phyloP scores from a whole-genome alignment of 2,113 vertebrate genomes.

The Alethe castanea region DNA sequence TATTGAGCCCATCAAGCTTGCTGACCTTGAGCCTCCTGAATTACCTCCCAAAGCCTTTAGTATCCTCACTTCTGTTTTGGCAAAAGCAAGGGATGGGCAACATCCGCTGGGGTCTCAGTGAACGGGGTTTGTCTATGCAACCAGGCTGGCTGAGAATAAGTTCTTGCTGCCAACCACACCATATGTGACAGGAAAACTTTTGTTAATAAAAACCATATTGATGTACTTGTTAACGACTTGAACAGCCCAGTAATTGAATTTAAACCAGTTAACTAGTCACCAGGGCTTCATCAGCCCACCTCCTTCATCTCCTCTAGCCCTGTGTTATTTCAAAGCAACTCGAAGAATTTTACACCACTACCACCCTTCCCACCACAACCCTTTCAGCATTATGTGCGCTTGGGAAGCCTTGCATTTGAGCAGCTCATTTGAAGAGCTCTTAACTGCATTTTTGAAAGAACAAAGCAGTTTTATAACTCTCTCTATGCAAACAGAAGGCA shows the following conservation, averaged over 20 bases:
- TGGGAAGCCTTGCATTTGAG: background rate
- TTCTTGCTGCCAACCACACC: background rate
- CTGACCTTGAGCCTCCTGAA: background rate
- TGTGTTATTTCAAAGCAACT: conserved; percentile 25
- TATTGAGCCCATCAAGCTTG: background rate
- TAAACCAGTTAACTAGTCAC: conserved; percentile 46
- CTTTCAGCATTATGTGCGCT: background rate
- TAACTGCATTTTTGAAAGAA: conserved; percentile 45
- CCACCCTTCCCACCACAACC: background rate
- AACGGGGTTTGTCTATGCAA: background rate
- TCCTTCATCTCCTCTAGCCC: background rate
- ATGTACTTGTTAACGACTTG: conserved; percentile 24
- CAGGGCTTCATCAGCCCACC: conserved; percentile 17
- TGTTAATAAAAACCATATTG: conserved; percentile 35
- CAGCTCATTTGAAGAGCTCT: conserved; percentile 40
- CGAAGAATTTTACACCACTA: conserved; percentile 6
- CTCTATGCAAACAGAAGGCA: conserved; percentile 30
- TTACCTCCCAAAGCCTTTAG: background rate
- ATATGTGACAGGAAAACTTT: conserved; percentile 24
- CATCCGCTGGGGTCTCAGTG: background rate
- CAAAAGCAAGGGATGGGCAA: background rate
- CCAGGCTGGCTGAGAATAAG: background rate
- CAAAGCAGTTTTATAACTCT: conserved; percentile 45
- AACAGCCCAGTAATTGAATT: conserved; percentile 33
- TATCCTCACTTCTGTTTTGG: background rate